These are phyloP conservation scores for Leucophenga montana DNA, from an alignment of 2,888 invertebrate genomes.

Conservation along the genomic window DNA sequence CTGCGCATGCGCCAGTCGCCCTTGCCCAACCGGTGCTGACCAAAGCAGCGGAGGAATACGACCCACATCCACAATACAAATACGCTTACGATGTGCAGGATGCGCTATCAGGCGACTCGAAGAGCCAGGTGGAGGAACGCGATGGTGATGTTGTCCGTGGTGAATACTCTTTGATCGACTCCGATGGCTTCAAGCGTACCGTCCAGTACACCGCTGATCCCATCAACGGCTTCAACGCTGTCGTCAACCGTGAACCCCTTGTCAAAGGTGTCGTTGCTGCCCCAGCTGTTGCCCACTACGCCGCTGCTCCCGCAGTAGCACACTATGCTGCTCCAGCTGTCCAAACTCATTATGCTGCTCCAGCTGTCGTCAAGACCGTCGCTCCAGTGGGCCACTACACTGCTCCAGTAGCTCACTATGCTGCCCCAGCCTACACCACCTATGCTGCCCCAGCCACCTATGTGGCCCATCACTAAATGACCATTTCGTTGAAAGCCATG, in stretches of 20 bases:
- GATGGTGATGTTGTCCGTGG: constrained; percentile 72
- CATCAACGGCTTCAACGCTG: constrained; percentile 70
- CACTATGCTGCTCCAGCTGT: constrained; percentile 37
- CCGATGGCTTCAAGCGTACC: constrained; percentile 69
- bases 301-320: constrained; percentile 44
- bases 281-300: constrained; percentile 44
- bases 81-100: constrained; percentile 71
- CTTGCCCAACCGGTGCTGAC: constrained; percentile 52
- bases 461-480: constrained; percentile 52
- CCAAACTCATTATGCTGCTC: constrained; percentile 23
- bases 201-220: constrained; percentile 70
- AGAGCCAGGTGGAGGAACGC: constrained; percentile 70
- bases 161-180: constrained; percentile 70
- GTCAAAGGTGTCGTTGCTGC: constrained; percentile 49
- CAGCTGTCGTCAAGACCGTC: neutral
- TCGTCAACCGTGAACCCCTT: constrained; percentile 65
- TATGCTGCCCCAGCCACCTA: constrained; percentile 35
- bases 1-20: constrained; percentile 48
- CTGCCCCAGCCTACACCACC: too few species aligned
- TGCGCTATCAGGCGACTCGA: constrained; percentile 69
- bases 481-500: constrained; percentile 46
- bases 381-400: constrained; percentile 30
- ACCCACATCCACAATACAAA: constrained; percentile 69
- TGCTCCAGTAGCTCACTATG: neutral
- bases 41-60: constrained; percentile 63